Percentiles rank a stretch among this genome's conserved stretches.
Evolutionary conservation across 2,797 vertebrate species (phyloP).

Genomic region (Ptychobarbus kaznakovi): DNA sequence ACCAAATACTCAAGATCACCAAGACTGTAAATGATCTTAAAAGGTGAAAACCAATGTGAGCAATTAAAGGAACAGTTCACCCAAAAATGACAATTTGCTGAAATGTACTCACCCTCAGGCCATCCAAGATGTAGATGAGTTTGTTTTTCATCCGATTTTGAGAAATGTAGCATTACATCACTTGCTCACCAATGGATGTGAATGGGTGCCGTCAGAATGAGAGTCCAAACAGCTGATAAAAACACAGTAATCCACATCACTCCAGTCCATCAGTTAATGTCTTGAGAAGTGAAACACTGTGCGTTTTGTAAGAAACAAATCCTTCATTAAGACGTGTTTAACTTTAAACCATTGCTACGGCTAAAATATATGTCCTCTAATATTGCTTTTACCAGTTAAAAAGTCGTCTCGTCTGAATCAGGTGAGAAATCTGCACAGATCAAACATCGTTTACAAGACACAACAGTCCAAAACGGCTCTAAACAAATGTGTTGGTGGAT

Average conservation of each 20-base stretch:
- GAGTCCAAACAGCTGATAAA: background rate
- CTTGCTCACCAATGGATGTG: background rate
- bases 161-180: background rate
- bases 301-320: background rate
- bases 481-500: background rate
- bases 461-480: background rate
- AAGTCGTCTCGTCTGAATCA: background rate
- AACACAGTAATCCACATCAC: background rate
- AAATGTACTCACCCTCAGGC: too few species aligned
- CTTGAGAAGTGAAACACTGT: background rate
- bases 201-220: background rate
- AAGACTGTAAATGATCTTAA: background rate
- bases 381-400: background rate
- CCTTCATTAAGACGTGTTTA: background rate
- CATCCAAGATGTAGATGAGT: background rate
- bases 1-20: background rate
- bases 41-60: background rate
- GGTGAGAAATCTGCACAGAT: background rate
- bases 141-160: background rate
- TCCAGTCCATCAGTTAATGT: background rate
- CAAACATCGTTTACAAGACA: background rate
- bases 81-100: background rate
- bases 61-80: background rate
- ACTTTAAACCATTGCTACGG: background rate
- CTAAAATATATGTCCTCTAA: background rate